Conservation (phyloP, 2,113 vertebrate genomes). For the Grammomys surdaster region DNA sequence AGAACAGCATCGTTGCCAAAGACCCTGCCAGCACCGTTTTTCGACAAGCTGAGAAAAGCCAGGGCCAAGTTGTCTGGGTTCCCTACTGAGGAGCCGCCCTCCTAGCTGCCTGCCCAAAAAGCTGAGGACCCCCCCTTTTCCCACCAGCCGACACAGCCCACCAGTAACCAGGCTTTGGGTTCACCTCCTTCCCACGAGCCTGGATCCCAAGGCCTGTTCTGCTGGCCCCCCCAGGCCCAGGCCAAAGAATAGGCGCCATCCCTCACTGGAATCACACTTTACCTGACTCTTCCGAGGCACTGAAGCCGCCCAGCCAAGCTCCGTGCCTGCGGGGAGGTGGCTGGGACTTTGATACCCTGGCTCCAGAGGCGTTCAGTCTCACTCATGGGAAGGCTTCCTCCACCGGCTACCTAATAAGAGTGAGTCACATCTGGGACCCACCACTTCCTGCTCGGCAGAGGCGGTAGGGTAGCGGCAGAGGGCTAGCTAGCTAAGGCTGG, state of each 20-base stretch:
- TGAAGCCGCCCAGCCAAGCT: background rate
- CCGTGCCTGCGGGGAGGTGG: background rate
- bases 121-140: background rate
- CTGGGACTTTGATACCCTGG: background rate
- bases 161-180: background rate
- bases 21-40: background rate
- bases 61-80: background rate
- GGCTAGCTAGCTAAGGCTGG: background rate
- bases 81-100: background rate
- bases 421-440: conserved; percentile 74
- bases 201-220: background rate
- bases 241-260: fast-evolving
- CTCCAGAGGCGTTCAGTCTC: background rate
- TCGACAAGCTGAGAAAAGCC: background rate
- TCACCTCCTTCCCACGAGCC: background rate
- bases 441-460: conserved; percentile 70
- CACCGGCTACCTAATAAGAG: conserved; percentile 43
- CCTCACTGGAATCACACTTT: background rate
- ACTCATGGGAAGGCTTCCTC: conserved; percentile 41
- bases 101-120: background rate
- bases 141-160: background rate
- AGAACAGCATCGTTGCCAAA: fast-evolving
- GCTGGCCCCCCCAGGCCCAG: background rate
- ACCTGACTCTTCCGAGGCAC: conserved; percentile 62
- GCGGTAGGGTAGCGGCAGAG: background rate